Evolutionary conservation across 2,797 vertebrate species (phyloP).

Genomic region (Yasuhikotakia modesta): DNA sequence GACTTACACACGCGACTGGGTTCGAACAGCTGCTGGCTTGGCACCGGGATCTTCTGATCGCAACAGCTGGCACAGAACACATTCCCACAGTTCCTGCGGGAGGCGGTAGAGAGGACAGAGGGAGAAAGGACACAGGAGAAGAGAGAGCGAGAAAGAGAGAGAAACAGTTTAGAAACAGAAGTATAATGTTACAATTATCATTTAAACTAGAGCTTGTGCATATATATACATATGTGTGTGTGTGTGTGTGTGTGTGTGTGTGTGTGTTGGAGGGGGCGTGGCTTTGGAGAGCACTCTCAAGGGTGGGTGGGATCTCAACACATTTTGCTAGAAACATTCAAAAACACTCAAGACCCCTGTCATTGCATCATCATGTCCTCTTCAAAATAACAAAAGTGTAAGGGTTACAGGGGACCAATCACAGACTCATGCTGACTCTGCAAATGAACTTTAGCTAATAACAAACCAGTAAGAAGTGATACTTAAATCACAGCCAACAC

Average conservation of each 20-base stretch:
- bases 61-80: slow-evolving; percentile 98
- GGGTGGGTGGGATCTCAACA: not conserved
- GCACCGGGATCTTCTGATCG: slow-evolving; percentile 98
- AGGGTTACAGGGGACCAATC: not conserved
- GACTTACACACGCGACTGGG: slow-evolving; percentile 92
- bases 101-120: slow-evolving; percentile 14
- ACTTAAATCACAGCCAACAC: not conserved
- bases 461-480: slow-evolving; percentile 1
- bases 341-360: not conserved
- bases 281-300: not conserved
- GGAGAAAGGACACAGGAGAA: not conserved
- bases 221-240: too few relatives aligned
- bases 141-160: not conserved
- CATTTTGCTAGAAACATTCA: not conserved
- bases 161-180: not conserved
- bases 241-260: too few relatives aligned
- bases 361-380: not conserved
- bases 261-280: too few relatives aligned
- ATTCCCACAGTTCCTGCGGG: slow-evolving; percentile 93
- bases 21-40: slow-evolving; percentile 97
- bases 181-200: not conserved
- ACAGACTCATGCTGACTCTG: slow-evolving; percentile 27
- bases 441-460: not conserved
- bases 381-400: slow-evolving; percentile 11
- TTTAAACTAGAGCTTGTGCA: too few relatives aligned